Evolutionary conservation across 2,797 vertebrate genomes (phyloP), one percentile per base, ranked within the genome.

Genomic region (Gymnocypris eckloni): DNA sequence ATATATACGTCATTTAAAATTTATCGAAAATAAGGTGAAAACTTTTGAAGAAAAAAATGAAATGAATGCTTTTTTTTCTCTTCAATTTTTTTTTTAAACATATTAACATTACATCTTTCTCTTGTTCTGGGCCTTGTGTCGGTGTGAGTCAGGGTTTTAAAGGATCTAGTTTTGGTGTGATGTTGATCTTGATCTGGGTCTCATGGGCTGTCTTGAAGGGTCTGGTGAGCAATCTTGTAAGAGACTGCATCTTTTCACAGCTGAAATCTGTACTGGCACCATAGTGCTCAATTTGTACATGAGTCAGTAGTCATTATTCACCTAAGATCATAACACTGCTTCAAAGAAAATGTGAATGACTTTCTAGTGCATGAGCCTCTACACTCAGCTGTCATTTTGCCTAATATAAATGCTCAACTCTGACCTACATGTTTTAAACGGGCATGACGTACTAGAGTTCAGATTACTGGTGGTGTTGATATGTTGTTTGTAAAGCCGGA

Each of bases 401-500:
- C 59, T 76, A 41, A 43, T 50, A 20, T 76, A 66, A 66, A 52
- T 41, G 54, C 39, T 75, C 70, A 83, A 50, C 81, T 83, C 45
- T 79, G 69, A 50, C 52, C 66, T n/a, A 73, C 41, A 71, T 61
- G 28, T 72, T 33, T 16, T 25, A 64, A 39, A 71, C 7, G 45
- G 43, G 67, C 54, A 59, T 0, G 9, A 0, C 3, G 15, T 76
- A 16, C 75, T 48, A 43, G 8, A 70, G 22, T 71, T 77, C 37
- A 52, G 59, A 56, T 69, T 61, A 25, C 45, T 61, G 52, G 8
- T 25, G 13, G 10, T 48, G 86, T 71, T 81, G 37, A 33, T 83
- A 50, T 77, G 48, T 59, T 28, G 48, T 78, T 85, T 50, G 22
- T 72, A 45, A 64, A 59, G 71, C 86, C 16, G 20, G 50, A 85